Evolutionary conservation across 2,113 vertebrate species (phyloP).

Genomic region (Silurus glanis): DNA sequence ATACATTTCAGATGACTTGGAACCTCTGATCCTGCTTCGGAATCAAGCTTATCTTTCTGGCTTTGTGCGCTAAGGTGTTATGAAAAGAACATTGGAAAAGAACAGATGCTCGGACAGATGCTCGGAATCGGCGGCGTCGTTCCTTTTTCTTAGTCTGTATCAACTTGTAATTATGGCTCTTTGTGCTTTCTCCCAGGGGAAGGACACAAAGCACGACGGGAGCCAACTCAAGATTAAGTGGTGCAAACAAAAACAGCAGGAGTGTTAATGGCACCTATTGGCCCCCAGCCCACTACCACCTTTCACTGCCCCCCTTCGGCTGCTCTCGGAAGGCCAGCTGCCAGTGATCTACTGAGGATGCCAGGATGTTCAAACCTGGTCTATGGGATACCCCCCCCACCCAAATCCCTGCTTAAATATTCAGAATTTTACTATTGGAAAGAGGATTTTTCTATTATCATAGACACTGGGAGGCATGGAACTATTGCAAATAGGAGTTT

Average conservation of each 20-base stretch:
- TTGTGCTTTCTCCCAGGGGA: not conserved
- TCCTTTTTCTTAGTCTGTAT: not conserved
- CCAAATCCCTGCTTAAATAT: constrained; percentile 46
- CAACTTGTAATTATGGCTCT: constrained; percentile 5
- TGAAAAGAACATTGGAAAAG: not conserved
- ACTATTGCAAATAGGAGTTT: not conserved
- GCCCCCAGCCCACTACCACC: constrained; percentile 47
- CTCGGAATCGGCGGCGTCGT: not conserved
- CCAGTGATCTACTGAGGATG: constrained; percentile 53
- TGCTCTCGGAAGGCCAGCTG: constrained; percentile 44
- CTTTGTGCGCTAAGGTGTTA: not conserved
- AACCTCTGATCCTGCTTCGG: not conserved
- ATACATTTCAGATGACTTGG: not conserved
- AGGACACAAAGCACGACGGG: not conserved
- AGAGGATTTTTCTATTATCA: constrained; percentile 4
- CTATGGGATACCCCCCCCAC: constrained; percentile 32
- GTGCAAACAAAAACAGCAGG: constrained; percentile 39
- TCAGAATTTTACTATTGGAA: constrained; percentile 35
- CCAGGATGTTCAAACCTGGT: constrained; percentile 57
- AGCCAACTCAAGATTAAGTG: constrained; percentile 27
- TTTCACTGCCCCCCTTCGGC: constrained; percentile 56
- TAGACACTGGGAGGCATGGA: not conserved
- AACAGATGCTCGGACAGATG: not conserved
- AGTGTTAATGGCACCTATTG: constrained; percentile 45
- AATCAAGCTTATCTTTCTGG: not conserved